Base-by-base conservation (phyloP, 2,797 vertebrate species). In the Oceanodroma leucorhoa region DNA sequence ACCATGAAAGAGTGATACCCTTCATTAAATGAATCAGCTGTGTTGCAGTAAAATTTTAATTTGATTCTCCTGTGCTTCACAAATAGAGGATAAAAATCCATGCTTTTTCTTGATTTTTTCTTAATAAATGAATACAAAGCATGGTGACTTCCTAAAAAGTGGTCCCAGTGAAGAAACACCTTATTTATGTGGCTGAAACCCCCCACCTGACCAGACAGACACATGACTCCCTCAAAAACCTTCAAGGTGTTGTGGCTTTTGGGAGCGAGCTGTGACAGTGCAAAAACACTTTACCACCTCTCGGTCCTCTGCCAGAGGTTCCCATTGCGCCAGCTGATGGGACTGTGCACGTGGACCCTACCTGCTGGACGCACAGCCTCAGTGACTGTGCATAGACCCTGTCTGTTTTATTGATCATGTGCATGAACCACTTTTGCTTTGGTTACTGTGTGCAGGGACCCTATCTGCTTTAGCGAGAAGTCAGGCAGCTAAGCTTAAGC, bases 381-480 rank as follows among this genome's bases (percentile, higher is more conserved):
- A 67, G 34, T 23, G 50, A 67, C 14, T 6, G 5, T 20, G 10
- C 9, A 13, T 2, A 7, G 22, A 60, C 5, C 2, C 22, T 16
- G 0, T 30, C 19, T 54, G 14, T 9, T 69, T 67, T 41, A 43
- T 9, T 26, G 19, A 24, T 23, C 6, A 0, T 6, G 14, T 5
- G 3, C 11, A 8, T 10, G 10, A 80, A 53, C 7, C 6, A 15
- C 20, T 84, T 83, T 29, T 57, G 48, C 9, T 54, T 90, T 70
- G 61, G 19, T 38, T 50, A 43, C 23, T n/a, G 27, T 43, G 11
- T 48, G 9, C 15, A 14, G 4, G 18, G 15, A 43, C 54, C 9
- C 11, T 46, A 9, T 27, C n/a, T 29, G 50, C 30, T 75, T 73
- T 41, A 71, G 15, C 20, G 40, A 87, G n/a, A 83, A 60, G 19